phyloP scores from a whole-genome alignment of 1,140 invertebrate species.

The Venturia canescens region DNA sequence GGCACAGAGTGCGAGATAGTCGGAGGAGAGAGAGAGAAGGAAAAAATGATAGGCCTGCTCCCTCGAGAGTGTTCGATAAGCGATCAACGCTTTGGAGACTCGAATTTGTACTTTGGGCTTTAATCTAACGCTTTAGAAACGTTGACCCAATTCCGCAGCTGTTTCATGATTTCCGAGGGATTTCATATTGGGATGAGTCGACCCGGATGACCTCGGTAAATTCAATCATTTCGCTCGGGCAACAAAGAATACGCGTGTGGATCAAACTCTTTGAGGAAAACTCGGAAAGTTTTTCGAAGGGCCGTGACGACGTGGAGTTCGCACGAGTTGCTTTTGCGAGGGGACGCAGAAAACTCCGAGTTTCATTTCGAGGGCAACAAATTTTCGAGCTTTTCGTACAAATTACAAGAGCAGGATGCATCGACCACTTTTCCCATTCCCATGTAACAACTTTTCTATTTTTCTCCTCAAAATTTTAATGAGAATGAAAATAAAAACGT shows the following conservation, averaged over 20 bases:
- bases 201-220: too few relatives aligned
- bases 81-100: not conserved
- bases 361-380: too few relatives aligned
- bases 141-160: too few relatives aligned
- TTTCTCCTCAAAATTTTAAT: not conserved
- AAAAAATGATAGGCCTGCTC: conserved; percentile 7
- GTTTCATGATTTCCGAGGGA: not conserved
- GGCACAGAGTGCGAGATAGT: not conserved
- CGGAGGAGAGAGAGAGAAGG: not conserved
- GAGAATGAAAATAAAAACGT: not conserved
- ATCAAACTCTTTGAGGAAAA: too few relatives aligned
- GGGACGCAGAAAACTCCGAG: too few relatives aligned
- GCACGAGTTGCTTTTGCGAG: too few relatives aligned
- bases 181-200: not conserved
- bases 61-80: not conserved
- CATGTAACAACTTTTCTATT: not conserved
- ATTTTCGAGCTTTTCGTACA: too few relatives aligned
- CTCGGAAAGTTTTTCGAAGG: too few relatives aligned
- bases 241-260: too few relatives aligned
- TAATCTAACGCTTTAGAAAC: not conserved
- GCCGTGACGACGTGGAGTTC: too few relatives aligned
- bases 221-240: too few relatives aligned
- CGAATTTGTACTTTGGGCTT: not conserved
- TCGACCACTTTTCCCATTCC: not conserved
- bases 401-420: too few relatives aligned